Conservation (phyloP, 2,797 vertebrate species). For the Calcarius lapponicus region DNA sequence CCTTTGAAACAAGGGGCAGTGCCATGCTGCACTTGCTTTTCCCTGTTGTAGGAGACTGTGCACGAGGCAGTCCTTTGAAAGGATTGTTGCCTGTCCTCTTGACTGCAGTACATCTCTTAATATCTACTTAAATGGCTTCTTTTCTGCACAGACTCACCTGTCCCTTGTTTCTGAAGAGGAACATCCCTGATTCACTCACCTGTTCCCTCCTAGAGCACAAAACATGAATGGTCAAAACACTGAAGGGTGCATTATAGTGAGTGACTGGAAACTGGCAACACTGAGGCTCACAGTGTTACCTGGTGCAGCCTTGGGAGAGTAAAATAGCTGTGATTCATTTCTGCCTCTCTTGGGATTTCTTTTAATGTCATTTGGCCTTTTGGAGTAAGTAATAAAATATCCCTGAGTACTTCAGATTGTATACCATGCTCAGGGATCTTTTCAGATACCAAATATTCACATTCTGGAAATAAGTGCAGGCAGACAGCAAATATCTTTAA, state of each 20-base stretch:
- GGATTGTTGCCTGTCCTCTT: neutral
- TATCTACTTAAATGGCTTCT: neutral
- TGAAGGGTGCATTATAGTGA: neutral
- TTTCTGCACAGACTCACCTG: neutral
- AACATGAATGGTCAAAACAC: neutral
- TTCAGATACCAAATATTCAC: neutral
- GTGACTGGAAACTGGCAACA: neutral
- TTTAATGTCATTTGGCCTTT: neutral
- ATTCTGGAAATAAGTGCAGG: neutral
- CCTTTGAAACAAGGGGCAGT: neutral
- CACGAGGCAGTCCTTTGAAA: neutral
- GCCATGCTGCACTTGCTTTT: neutral
- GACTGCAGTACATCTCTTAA: neutral
- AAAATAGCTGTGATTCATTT: neutral
- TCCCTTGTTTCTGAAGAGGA: neutral
- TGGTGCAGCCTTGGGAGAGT: neutral
- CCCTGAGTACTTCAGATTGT: neutral
- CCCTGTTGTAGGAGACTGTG: neutral
- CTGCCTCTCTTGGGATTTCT: neutral
- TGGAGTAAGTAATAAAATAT: constrained; percentile 8
- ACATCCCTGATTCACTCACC: neutral
- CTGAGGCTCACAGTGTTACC: neutral
- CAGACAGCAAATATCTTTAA: neutral
- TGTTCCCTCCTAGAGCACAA: neutral
- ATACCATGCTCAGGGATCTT: neutral